Base-by-base conservation (phyloP, 2,797 vertebrate species). In the Sebastes iracundus region DNA sequence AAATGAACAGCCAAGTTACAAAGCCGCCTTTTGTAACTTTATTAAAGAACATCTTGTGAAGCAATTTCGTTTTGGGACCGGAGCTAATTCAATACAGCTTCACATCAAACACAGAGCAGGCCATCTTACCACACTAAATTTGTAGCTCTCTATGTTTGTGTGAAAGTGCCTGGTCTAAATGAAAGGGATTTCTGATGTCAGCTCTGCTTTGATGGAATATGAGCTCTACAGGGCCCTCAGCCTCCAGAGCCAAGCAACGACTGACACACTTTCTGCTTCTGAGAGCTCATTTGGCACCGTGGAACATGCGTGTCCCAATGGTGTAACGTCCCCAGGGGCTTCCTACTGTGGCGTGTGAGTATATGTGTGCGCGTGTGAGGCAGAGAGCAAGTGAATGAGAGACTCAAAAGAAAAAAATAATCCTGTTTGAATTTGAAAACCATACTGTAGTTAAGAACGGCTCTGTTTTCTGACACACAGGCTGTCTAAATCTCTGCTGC, bases 151-250 rank as follows among this genome's bases (percentile, higher is more conserved):
- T 70, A 27, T 74, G 73, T 84, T 59, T 58, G 18, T 68, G 67
- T 60, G 75, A 74, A 68, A 56, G 63, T 68, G 80, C 25, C 52
- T 66, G 38, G 53, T 83, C 74, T 81, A 83, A 90, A 88, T 87
- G 74, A 90, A 92, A 91, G 83, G 35, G 27, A 70, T 80, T 85
- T 88, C 76, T 87, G 82, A 90, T 86, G 80, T 74, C 30, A 30
- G 78, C 82, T 76, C 63, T 22, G 77, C 86, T 92, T 93, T 91
- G 85, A 92, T 81, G 75, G 80, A 86, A 82, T 60, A 77, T 72
- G 78, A 88, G 77, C 77, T 80, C 82, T 59, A 61, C 76, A 58
- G 75, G 79, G 83, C 64, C 79, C 62, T 59, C 23, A 59, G 77
- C 78, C 85, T 80, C 77, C 68, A 49, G 74, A 85, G 82, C 64